These are phyloP conservation scores for Gymnobelideus leadbeateri DNA, from an alignment of 2,113 vertebrate species.

Conservation along the genomic window DNA sequence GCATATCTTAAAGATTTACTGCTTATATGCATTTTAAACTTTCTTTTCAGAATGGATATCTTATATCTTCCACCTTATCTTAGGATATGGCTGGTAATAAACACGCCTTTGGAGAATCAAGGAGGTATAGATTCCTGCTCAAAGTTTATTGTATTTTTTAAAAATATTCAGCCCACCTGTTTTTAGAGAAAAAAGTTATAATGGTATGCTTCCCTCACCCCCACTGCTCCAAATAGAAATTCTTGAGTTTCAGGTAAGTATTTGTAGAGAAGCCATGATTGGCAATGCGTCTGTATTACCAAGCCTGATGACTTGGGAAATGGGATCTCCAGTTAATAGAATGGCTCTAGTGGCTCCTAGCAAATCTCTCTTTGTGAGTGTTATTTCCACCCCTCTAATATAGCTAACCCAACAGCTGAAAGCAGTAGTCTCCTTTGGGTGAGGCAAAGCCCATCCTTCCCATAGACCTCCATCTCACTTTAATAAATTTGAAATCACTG, in stretches of 20 bases:
- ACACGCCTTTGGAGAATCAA: slow-evolving; percentile 42
- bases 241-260: slow-evolving; percentile 11
- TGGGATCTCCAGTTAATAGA: slow-evolving; percentile 45
- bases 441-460: slow-evolving; percentile 31
- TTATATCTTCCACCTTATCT: background rate
- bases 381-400: slow-evolving; percentile 47
- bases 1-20: slow-evolving; percentile 49
- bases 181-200: slow-evolving; percentile 55
- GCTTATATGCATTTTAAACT: slow-evolving; percentile 41
- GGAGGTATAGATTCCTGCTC: background rate
- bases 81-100: slow-evolving; percentile 35
- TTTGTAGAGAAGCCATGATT: slow-evolving; percentile 61
- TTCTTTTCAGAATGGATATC: slow-evolving; percentile 14
- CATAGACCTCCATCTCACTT: slow-evolving; percentile 40
- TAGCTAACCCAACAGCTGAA: slow-evolving; percentile 39
- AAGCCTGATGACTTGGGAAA: slow-evolving; percentile 19
- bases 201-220: background rate
- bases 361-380: slow-evolving; percentile 40
- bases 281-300: slow-evolving; percentile 57
- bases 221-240: slow-evolving; percentile 34
- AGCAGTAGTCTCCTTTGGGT: slow-evolving; percentile 41
- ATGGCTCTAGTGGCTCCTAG: slow-evolving; percentile 34
- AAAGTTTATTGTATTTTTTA: slow-evolving; percentile 42
- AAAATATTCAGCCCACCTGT: slow-evolving; percentile 47
- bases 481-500: slow-evolving; percentile 62